Conservation (phyloP, 2,888 invertebrate genomes). For the Iselma pallidipennis region DNA sequence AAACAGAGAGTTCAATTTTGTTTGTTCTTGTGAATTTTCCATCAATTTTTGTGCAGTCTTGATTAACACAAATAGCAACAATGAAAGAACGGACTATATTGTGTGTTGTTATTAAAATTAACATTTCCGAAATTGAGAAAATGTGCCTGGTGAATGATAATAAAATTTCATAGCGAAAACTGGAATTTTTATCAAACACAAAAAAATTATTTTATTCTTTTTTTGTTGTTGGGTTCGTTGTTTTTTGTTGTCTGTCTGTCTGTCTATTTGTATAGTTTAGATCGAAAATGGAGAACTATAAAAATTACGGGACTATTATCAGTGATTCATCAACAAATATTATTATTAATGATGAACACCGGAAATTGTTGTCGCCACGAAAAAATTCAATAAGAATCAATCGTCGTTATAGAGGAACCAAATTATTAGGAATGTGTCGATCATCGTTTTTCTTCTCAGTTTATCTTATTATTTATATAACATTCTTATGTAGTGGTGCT, state of each 20-base stretch:
- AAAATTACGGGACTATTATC: constrained; percentile 26
- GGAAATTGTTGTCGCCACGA: not conserved
- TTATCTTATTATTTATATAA: constrained; percentile 63
- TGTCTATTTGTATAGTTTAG: not conserved
- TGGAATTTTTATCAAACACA: no score
- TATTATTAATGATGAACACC: constrained; percentile 12
- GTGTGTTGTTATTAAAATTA: not conserved
- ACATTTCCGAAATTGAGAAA: not conserved
- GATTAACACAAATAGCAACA: no score
- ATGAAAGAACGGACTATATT: not conserved
- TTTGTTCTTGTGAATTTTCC: no score
- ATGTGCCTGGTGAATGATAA: not conserved
- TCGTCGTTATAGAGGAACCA: constrained; percentile 20
- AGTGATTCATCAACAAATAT: constrained; percentile 2
- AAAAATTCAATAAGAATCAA: not conserved
- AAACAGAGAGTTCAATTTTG: no score
- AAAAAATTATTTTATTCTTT: no score
- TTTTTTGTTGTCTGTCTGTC: not conserved
- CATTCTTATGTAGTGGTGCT: constrained; percentile 69
- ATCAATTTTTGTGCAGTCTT: no score
- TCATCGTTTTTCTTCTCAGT: constrained; percentile 60
- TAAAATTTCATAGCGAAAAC: not conserved
- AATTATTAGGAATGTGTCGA: constrained; percentile 59
- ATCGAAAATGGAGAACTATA: constrained; percentile 24
- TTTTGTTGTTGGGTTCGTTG: no score